Conservation (phyloP, 92 coral and sea anemone species). For the Actinernus sp. region DNA sequence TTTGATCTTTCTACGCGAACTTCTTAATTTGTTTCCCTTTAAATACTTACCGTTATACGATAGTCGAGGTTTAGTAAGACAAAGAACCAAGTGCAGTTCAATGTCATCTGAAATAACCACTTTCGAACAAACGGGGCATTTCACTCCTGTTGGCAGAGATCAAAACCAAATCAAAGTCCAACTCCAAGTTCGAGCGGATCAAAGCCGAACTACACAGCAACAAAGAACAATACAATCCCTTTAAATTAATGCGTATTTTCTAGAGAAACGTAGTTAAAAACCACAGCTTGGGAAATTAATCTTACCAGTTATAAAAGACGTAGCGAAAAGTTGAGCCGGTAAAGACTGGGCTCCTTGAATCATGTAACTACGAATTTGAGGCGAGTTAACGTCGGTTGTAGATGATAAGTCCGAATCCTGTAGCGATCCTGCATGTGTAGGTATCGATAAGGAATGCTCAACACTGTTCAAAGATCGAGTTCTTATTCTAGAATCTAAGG, state of each 20-base stretch:
- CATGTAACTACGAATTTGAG: constrained; percentile 59
- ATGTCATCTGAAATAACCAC: constrained; percentile 92
- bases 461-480: constrained; percentile 90
- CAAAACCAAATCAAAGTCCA: neutral
- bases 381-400: constrained; percentile 79
- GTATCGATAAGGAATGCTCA: constrained; percentile 82
- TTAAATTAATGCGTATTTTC: too few relatives aligned
- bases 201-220: too few relatives aligned
- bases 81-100: constrained; percentile 94
- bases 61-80: constrained; percentile 98
- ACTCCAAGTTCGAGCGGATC: neutral
- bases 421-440: constrained; percentile 80
- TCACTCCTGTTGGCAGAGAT: constrained; percentile 74
- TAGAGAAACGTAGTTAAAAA: neutral
- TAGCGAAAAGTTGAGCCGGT: constrained; percentile 86
- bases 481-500: constrained; percentile 81
- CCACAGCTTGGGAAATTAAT: neutral
- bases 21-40: too few relatives aligned
- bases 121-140: constrained; percentile 98
- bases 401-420: constrained; percentile 91
- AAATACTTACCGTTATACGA: constrained; percentile 89
- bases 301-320: constrained; percentile 74
- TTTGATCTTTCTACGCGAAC: too few relatives aligned
- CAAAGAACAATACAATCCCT: too few relatives aligned
- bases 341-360: constrained; percentile 90